Percentiles rank a stretch among this genome's conserved stretches.
Evolutionary conservation across 2,797 vertebrate genomes (phyloP).

Genomic region (Sparidentex hasta): DNA sequence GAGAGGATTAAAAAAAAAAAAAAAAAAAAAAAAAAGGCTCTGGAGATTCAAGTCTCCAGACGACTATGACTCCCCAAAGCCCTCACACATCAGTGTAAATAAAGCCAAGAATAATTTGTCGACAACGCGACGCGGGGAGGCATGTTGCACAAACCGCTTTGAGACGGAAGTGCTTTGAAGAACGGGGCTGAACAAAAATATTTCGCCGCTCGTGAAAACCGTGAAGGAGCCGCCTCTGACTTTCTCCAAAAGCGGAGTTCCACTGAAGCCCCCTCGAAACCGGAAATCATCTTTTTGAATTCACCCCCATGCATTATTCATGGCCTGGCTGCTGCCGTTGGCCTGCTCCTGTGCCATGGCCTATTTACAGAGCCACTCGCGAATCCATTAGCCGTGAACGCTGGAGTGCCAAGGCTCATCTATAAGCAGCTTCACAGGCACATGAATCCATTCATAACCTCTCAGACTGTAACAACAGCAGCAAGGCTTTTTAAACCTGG

Average conservation of each 20-base stretch:
- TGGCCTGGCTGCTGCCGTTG: conserved; percentile 58
- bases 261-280: conserved; percentile 46
- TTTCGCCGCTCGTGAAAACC: conserved; percentile 10
- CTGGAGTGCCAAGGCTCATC: conserved; percentile 51
- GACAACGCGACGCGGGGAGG: neutral
- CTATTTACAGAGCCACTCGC: conserved; percentile 72
- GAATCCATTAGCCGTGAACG: conserved; percentile 71
- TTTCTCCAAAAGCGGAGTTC: conserved; percentile 39
- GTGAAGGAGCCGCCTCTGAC: conserved; percentile 6
- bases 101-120: conserved; percentile 31
- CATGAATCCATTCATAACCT: conserved; percentile 61
- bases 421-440: conserved; percentile 57
- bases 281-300: conserved; percentile 64
- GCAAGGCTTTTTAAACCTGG: conserved; percentile 34
- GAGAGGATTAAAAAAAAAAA: conserved; percentile 22
- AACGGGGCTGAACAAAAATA: neutral
- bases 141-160: conserved; percentile 5
- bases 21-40: conserved; percentile 25
- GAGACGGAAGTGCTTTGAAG: conserved; percentile 14
- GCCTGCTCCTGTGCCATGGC: conserved; percentile 67
- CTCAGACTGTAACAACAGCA: conserved; percentile 41
- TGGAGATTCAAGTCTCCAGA: conserved; percentile 32
- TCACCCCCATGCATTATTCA: conserved; percentile 75
- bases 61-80: conserved; percentile 19
- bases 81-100: conserved; percentile 30